These are phyloP conservation scores for Bombus confusus DNA, from an alignment of 1,140 invertebrate genomes.

Conservation along the genomic window DNA sequence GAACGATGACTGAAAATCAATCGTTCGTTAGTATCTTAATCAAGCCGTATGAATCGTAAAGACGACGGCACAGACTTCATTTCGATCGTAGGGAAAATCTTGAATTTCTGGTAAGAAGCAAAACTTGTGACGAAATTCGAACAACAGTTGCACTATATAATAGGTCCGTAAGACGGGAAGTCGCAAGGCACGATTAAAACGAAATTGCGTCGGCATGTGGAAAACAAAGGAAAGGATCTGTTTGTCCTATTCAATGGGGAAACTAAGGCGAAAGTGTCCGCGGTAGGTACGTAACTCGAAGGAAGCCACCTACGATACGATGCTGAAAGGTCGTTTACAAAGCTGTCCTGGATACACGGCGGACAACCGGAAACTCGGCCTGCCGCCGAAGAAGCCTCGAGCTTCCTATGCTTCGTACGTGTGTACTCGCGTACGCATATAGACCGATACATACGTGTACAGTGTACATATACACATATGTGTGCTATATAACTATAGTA, in stretches of 20 bases:
- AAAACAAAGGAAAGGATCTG: neutral
- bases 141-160: neutral
- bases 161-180: neutral
- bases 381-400: neutral
- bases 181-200: neutral
- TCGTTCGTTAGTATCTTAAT: neutral
- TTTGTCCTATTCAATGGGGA: neutral
- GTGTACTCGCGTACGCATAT: neutral
- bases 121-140: neutral
- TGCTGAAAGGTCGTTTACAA: neutral
- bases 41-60: neutral
- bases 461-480: neutral
- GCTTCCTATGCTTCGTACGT: neutral
- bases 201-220: neutral
- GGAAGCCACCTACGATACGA: neutral
- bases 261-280: neutral
- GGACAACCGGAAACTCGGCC: constrained; percentile 18
- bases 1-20: neutral
- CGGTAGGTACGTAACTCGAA: neutral
- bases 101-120: neutral
- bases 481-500: neutral
- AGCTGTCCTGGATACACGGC: constrained; percentile 6
- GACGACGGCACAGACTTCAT: neutral
- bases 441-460: neutral
- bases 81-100: neutral